Percentiles rank a stretch among this genome's conserved stretches.
Conservation (phyloP, 2,113 vertebrate genomes). For the Polyodon spathula region DNA sequence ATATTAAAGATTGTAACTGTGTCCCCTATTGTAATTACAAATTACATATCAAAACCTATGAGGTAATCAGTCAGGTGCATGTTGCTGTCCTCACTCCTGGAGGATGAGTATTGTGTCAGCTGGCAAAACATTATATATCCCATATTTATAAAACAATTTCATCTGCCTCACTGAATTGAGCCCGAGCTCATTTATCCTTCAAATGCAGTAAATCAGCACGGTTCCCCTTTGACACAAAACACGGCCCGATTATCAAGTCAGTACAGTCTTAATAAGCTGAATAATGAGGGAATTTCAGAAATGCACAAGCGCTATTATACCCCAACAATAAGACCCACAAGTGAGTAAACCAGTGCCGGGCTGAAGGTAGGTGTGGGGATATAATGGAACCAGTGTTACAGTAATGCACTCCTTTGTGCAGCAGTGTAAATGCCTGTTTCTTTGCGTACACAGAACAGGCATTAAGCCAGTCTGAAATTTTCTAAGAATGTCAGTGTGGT, state of each 20-base stretch:
- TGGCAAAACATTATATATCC: conserved; percentile 26
- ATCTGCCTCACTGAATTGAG: conserved; percentile 40
- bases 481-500: conserved; percentile 80
- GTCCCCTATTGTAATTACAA: conserved; percentile 33
- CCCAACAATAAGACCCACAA: conserved; percentile 95
- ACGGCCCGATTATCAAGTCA: conserved; percentile 84
- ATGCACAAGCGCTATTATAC: conserved; percentile 92
- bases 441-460: conserved; percentile 85
- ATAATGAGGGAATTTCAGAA: conserved; percentile 99
- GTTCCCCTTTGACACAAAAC: conserved; percentile 70
- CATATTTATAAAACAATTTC: conserved; percentile 59
- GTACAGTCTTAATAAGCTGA: conserved; percentile 95
- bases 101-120: conserved; percentile 38
- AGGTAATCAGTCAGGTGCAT: conserved; percentile 55
- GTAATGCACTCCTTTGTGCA: conserved; percentile 95
- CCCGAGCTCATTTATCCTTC: conserved; percentile 52
- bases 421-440: conserved; percentile 91
- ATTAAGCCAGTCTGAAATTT: conserved; percentile 90
- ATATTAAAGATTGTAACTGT: conserved; percentile 19
- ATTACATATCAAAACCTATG: conserved; percentile 34
- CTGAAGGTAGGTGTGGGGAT: conserved; percentile 88
- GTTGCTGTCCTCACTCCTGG: conserved; percentile 26
- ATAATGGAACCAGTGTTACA: conserved; percentile 96
- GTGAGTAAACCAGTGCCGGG: conserved; percentile 76
- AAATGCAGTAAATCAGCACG: conserved; percentile 65